Evolutionary conservation across 2,113 vertebrate species (phyloP), one percentile per base, ranked within the genome.

Genomic region (Aegithalos caudatus): DNA sequence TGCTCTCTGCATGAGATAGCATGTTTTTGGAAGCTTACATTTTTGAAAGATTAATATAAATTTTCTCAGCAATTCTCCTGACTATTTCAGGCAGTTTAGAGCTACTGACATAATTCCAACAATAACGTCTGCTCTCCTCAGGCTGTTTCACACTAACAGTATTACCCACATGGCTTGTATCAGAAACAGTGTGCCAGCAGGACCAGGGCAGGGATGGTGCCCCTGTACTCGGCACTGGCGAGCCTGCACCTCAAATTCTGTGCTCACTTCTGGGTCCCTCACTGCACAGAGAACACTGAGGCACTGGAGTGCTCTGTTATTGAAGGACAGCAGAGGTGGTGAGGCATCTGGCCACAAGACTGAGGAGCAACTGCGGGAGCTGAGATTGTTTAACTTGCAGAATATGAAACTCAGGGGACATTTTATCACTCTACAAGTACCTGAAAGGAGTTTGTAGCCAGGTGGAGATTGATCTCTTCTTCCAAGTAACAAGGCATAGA

Each of bases 141-240:
- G 50, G n/a, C 17, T n/a, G 25, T 51, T 81, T 16, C 4, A 10
- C 1, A 1, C 25, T 54, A 31, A 28, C 10, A n/a, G 15, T 61
- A 56, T 62, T 67, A 44, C 12, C 9, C 12, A 23, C 7, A 21
- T 47, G 40, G 5, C 6, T 61, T 65, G 1, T 28, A 37, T 37
- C 51, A 88, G 27, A 5, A 51, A n/a, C 6, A 51, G 14, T 17
- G 27, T 44, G 35, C 12, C 58, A 88, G 22, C 58, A 73, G 67
- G 37, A 33, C 8, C 23, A 37, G 44, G 37, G 23, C 33, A 88
- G 27, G 6, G 27, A 24, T 28, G 14, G 0, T 50, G 31, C 18
- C 35, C 37, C 14, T 33, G 33, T 24, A 37, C 7, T 44, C 0
- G 0, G 15, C 33, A 10, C 33, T 16, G 51, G 8, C 24, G 44